Evolutionary conservation across 2,888 invertebrate species (phyloP).

Genomic region (Cybosia mesomella): DNA sequence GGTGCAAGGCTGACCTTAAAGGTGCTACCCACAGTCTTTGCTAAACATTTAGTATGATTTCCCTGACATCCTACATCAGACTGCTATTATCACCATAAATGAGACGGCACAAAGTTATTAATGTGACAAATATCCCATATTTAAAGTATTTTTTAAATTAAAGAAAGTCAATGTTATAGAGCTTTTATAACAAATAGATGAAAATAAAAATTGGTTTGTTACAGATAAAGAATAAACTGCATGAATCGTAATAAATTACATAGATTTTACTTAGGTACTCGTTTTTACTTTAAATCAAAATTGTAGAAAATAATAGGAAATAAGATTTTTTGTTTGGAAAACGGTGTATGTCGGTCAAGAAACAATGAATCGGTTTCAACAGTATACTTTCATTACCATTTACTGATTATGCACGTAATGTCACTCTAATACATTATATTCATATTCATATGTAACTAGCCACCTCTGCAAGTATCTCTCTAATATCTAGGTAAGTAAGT

Average conservation of each 20-base stretch:
- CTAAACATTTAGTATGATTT: slow-evolving; percentile 82
- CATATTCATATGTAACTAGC: neutral
- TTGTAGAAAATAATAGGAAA: slow-evolving; percentile 17
- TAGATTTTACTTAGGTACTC: neutral
- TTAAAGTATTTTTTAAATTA: slow-evolving; percentile 8
- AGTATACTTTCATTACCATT: slow-evolving; percentile 23
- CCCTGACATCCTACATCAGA: slow-evolving; percentile 76
- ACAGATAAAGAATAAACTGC: slow-evolving; percentile 4
- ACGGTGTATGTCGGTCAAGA: slow-evolving; percentile 14
- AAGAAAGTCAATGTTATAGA: slow-evolving; percentile 11
- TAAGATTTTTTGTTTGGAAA: slow-evolving; percentile 12
- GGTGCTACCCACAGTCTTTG: slow-evolving; percentile 80
- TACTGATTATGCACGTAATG: slow-evolving; percentile 7
- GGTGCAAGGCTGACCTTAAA: slow-evolving; percentile 87
- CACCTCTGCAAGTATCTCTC: neutral
- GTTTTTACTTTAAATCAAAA: slow-evolving; percentile 18
- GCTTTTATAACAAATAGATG: neutral
- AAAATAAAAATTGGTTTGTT: neutral
- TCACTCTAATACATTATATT: neutral
- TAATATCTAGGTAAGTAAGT: neutral
- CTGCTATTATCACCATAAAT: slow-evolving; percentile 74
- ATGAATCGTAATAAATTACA: slow-evolving; percentile 8
- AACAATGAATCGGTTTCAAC: slow-evolving; percentile 18
- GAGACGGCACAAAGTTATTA: slow-evolving; percentile 48
- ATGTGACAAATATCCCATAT: slow-evolving; percentile 21